Evolutionary conservation across 2,888 invertebrate species (phyloP).

Genomic region (Venusia cambrica): DNA sequence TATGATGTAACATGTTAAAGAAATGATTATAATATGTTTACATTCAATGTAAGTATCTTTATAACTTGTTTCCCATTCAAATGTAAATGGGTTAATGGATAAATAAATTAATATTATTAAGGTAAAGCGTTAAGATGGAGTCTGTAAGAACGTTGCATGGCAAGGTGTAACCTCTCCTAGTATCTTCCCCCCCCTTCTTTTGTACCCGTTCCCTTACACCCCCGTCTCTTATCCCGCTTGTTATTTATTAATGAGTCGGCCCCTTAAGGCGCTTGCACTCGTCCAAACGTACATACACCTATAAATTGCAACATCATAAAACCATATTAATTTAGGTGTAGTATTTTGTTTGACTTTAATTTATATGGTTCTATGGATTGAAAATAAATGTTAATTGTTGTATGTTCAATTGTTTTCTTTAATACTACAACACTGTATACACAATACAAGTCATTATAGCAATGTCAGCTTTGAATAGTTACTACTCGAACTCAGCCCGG

Average conservation of each 20-base stretch:
- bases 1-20: conserved; percentile 16
- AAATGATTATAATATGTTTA: conserved; percentile 25
- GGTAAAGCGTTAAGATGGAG: conserved; percentile 54
- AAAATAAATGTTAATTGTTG: conserved; percentile 79
- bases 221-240: conserved; percentile 28
- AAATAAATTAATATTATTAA: conserved; percentile 39
- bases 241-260: conserved; percentile 41
- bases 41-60: conserved; percentile 32
- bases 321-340: conserved; percentile 70
- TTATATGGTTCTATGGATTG: conserved; percentile 79
- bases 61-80: conserved; percentile 48
- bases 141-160: conserved; percentile 49
- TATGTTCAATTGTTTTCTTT: conserved; percentile 62
- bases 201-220: conserved; percentile 18
- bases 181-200: conserved; percentile 50
- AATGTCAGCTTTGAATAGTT: too few species aligned
- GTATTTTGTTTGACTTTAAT: conserved; percentile 73
- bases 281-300: conserved; percentile 15
- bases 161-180: conserved; percentile 26
- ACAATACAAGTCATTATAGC: too few species aligned
- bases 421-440: too few species aligned
- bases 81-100: conserved; percentile 49
- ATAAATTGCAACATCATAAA: conserved; percentile 59
- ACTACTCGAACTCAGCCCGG: too few species aligned
- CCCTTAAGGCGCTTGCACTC: conserved; percentile 8